Conservation (phyloP, 2,797 vertebrate genomes). For the Antrozous pallidus region DNA sequence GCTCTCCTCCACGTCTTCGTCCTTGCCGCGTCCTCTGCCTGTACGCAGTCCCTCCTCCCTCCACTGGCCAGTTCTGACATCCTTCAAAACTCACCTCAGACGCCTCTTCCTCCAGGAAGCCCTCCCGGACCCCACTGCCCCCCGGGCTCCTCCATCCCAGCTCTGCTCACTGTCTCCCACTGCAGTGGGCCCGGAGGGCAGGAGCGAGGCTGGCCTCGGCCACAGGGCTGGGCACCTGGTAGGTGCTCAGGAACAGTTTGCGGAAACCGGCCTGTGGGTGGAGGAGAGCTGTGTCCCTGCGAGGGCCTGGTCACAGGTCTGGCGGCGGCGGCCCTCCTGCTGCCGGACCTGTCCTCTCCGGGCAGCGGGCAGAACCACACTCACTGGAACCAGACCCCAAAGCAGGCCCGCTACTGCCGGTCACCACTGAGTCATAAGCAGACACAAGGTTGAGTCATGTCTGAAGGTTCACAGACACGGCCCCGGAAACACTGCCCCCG, state of each 20-base stretch:
- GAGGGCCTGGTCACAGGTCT: neutral
- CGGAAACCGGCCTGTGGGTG: neutral
- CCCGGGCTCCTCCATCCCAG: neutral
- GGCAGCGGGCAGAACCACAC: neutral
- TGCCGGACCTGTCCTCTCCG: neutral
- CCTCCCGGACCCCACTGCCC: neutral
- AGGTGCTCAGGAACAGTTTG: neutral
- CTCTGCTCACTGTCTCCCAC: neutral
- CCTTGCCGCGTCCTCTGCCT: neutral
- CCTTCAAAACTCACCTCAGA: neutral
- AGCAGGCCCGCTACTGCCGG: neutral
- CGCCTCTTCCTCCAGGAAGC: neutral
- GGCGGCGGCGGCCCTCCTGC: neutral
- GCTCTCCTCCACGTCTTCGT: neutral
- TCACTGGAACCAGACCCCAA: neutral
- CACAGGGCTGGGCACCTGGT: neutral
- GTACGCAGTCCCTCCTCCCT: neutral
- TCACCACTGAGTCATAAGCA: neutral
- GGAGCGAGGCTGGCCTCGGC: neutral
- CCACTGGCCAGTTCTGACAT: neutral
- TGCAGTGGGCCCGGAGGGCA: neutral
- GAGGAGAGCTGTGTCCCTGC: neutral
- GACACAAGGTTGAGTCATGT: neutral
- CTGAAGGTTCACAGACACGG: neutral
- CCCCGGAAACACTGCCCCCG: neutral